These are phyloP conservation scores for Crocallis elinguaria DNA, from an alignment of 2,888 invertebrate genomes.

Conservation along the genomic window DNA sequence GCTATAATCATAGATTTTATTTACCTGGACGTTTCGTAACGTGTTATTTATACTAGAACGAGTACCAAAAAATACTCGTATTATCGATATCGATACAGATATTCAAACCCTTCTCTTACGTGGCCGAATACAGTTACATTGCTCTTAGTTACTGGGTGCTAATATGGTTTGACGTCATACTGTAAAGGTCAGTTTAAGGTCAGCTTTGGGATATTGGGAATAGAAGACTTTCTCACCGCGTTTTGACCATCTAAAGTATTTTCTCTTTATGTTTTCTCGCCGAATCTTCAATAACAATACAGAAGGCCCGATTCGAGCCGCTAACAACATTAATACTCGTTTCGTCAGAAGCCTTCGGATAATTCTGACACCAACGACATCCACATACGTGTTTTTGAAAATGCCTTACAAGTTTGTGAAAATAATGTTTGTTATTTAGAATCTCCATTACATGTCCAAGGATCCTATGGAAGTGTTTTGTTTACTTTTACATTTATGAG, in stretches of 20 bases:
- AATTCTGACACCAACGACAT: too few species aligned
- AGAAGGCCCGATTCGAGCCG: too few species aligned
- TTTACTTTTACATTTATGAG: too few species aligned
- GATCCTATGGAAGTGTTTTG: too few species aligned
- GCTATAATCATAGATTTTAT: too few species aligned
- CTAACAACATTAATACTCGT: too few species aligned
- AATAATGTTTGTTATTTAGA: too few species aligned
- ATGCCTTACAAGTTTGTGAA: too few species aligned
- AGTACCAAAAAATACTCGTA: not conserved
- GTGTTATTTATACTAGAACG: not conserved
- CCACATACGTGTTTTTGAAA: too few species aligned
- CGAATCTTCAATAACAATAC: too few species aligned
- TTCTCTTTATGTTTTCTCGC: not conserved
- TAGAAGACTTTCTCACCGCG: not conserved
- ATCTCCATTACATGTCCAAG: too few species aligned
- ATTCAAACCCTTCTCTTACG: not conserved
- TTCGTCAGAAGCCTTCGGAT: too few species aligned
- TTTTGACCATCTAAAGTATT: not conserved
- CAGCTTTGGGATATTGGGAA: slow-evolving; percentile 15
- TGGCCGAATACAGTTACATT: slow-evolving; percentile 9
- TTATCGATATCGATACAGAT: slow-evolving; percentile 2
- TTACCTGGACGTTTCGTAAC: not conserved
- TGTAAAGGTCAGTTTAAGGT: slow-evolving; percentile 18
- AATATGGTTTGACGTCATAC: slow-evolving; percentile 1
- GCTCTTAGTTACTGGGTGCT: slow-evolving; percentile 4